Percentiles rank a stretch among this genome's conserved stretches.
phyloP scores from a whole-genome alignment of 2,888 invertebrate genomes.

The Metallyticus violacea region DNA sequence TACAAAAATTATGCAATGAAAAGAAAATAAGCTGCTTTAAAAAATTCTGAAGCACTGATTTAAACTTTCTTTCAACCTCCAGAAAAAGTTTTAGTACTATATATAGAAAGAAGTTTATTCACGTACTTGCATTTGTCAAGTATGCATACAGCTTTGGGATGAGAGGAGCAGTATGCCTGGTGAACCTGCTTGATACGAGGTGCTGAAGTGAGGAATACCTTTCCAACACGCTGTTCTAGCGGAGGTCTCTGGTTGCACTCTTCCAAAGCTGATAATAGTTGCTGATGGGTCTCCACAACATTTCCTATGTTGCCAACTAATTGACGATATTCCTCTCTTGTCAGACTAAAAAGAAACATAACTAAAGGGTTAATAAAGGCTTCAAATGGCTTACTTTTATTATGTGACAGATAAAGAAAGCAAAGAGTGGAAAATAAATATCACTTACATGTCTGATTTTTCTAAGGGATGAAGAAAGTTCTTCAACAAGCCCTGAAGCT shows the following conservation, averaged over 20 bases:
- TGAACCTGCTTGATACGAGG: slow-evolving; percentile 80
- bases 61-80: no score
- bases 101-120: neutral
- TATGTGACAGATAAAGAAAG: no score
- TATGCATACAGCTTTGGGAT: slow-evolving; percentile 91
- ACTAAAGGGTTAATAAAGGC: neutral
- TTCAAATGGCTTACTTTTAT: no score
- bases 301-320: slow-evolving; percentile 87
- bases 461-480: slow-evolving; percentile 87
- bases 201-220: slow-evolving; percentile 83
- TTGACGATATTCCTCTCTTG: slow-evolving; percentile 80
- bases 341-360: slow-evolving; percentile 58
- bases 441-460: slow-evolving; percentile 78
- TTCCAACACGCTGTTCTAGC: slow-evolving; percentile 83
- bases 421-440: no score
- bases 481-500: slow-evolving; percentile 79
- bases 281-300: slow-evolving; percentile 80
- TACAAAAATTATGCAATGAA: no score
- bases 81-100: slow-evolving; percentile 16
- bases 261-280: slow-evolving; percentile 74
- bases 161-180: slow-evolving; percentile 85
- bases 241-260: slow-evolving; percentile 69
- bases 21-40: no score
- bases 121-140: slow-evolving; percentile 88
- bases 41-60: no score